These are phyloP conservation scores for Aphaenogaster ashmeadi DNA, from an alignment of 1,140 invertebrate species.

Conservation along the genomic window DNA sequence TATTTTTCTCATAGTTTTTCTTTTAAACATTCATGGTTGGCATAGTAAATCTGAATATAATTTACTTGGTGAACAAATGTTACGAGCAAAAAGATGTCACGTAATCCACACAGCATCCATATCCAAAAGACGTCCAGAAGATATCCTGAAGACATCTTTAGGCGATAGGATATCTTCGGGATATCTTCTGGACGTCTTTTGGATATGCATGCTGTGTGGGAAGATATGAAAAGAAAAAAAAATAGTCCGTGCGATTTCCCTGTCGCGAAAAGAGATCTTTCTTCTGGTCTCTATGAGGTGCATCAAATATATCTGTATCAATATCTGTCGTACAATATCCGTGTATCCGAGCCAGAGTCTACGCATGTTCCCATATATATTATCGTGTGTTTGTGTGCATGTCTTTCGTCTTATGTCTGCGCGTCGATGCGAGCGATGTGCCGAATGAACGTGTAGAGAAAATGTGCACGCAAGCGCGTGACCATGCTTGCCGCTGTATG, in stretches of 20 bases:
- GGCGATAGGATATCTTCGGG: too few relatives aligned
- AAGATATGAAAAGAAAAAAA: neutral
- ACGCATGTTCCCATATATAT: conserved; percentile 4
- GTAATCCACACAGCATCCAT: too few relatives aligned
- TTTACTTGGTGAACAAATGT: neutral
- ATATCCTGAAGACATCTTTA: too few relatives aligned
- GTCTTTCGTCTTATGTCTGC: conserved; percentile 6
- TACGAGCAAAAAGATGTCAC: neutral
- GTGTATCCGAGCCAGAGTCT: neutral
- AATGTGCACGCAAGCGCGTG: conserved; percentile 71
- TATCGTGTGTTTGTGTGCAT: neutral
- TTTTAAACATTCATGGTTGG: neutral
- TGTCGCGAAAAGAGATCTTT: neutral
- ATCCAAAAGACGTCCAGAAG: too few relatives aligned
- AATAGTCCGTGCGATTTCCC: neutral
- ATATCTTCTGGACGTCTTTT: too few relatives aligned
- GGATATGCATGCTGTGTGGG: too few relatives aligned
- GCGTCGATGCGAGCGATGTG: conserved; percentile 26
- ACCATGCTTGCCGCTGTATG: conserved; percentile 75
- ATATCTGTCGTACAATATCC: neutral
- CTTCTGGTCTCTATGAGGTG: neutral
- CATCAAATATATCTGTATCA: neutral
- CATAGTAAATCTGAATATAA: neutral
- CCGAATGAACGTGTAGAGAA: conserved; percentile 55
- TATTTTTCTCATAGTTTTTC: neutral